Evolutionary conservation across 2,888 invertebrate genomes (phyloP).

Genomic region (Agrotis exclamationis): DNA sequence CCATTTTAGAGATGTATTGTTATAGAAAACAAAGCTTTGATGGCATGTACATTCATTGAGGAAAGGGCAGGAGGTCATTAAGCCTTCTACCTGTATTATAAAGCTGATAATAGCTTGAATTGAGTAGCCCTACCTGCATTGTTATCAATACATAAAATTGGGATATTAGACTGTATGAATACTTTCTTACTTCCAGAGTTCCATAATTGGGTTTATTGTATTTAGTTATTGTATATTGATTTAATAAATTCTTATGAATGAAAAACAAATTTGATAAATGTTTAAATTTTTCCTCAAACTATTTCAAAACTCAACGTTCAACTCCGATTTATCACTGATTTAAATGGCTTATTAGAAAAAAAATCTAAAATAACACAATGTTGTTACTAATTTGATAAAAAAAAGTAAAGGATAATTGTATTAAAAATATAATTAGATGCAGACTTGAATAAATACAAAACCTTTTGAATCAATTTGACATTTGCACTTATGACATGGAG

Average conservation of each 20-base stretch:
- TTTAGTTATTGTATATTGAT: too few species aligned
- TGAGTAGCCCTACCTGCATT: not conserved
- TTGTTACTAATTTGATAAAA: not conserved
- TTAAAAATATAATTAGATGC: not conserved
- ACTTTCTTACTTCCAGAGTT: too few species aligned
- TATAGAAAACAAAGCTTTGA: slow-evolving; percentile 49
- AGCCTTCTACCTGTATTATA: slow-evolving; percentile 15
- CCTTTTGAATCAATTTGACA: too few species aligned
- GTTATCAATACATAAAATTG: slow-evolving; percentile 1
- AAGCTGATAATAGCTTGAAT: slow-evolving; percentile 16
- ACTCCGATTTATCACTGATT: not conserved
- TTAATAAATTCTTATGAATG: too few species aligned
- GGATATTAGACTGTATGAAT: not conserved
- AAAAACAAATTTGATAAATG: not conserved
- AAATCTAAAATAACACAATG: too few species aligned
- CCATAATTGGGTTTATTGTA: too few species aligned
- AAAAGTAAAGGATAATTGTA: not conserved
- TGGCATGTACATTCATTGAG: slow-evolving; percentile 42
- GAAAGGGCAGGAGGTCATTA: slow-evolving; percentile 50
- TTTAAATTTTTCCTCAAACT: slow-evolving; percentile 3
- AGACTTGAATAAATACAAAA: too few species aligned
- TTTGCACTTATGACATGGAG: too few species aligned
- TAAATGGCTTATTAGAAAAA: not conserved
- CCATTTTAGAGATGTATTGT: slow-evolving; percentile 55
- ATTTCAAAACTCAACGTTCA: not conserved